These are phyloP conservation scores for Chloropsis cyanopogon DNA, from an alignment of 2,113 vertebrate species.

Conservation along the genomic window DNA sequence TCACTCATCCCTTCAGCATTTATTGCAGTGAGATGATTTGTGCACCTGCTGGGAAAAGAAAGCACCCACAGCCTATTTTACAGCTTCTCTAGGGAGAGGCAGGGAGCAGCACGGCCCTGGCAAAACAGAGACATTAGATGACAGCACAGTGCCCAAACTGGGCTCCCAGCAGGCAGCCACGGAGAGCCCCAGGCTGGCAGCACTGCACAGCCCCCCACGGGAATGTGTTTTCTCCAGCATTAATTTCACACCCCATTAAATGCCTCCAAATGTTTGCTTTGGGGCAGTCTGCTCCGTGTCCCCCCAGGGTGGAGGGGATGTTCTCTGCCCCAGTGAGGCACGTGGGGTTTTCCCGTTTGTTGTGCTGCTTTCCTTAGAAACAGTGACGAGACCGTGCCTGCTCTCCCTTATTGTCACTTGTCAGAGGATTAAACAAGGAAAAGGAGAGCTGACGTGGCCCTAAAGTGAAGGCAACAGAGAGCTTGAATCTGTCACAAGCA, in stretches of 20 bases:
- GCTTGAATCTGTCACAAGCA: neutral
- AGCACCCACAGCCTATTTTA: neutral
- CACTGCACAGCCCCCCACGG: neutral
- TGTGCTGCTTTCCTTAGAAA: neutral
- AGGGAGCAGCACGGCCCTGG: neutral
- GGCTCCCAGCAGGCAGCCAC: fast-evolving
- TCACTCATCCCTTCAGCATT: neutral
- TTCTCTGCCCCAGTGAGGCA: fast-evolving
- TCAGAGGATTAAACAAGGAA: neutral
- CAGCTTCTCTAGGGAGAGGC: neutral
- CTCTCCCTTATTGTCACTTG: neutral
- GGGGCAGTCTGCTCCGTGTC: neutral
- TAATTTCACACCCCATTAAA: neutral
- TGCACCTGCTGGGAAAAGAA: neutral
- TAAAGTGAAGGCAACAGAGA: neutral
- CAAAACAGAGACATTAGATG: neutral
- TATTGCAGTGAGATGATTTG: neutral
- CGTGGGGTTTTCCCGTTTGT: neutral
- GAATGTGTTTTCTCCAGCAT: neutral
- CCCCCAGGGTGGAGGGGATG: neutral
- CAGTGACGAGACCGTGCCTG: neutral
- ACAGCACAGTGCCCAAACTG: fast-evolving
- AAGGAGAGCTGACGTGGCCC: neutral
- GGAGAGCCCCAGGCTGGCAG: neutral
- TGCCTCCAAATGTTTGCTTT: neutral